Percentiles rank a stretch among this genome's conserved stretches.
These are phyloP conservation scores for Nomada ferruginata DNA, from an alignment of 2,888 invertebrate species.

Conservation along the genomic window DNA sequence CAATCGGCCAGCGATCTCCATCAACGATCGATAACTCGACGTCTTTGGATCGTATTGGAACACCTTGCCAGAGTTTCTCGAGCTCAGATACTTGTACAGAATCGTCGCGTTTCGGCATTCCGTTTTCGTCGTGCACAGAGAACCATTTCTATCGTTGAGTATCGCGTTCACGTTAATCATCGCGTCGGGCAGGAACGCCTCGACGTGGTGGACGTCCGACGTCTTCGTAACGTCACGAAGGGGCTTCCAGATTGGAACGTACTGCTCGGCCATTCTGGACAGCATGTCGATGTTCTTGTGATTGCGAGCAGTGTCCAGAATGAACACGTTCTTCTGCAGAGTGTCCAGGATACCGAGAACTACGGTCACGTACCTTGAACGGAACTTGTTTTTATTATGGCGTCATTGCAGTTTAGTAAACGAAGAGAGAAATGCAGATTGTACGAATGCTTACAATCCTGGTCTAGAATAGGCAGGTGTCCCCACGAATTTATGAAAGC, in stretches of 20 bases:
- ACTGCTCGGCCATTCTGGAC: constrained; percentile 72
- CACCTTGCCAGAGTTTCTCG: constrained; percentile 73
- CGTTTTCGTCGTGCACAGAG: constrained; percentile 62
- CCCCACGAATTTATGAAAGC: constrained; percentile 73
- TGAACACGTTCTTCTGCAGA: constrained; percentile 69
- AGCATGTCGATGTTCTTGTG: constrained; percentile 70
- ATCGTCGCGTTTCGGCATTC: constrained; percentile 68
- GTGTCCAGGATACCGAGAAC: constrained; percentile 71
- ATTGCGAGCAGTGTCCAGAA: constrained; percentile 72
- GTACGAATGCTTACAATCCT: constrained; percentile 68
- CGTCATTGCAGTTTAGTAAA: not conserved
- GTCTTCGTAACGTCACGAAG: constrained; percentile 71
- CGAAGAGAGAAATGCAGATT: not conserved
- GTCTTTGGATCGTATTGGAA: constrained; percentile 74
- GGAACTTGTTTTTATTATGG: not conserved
- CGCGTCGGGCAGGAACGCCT: constrained; percentile 74
- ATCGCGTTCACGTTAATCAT: constrained; percentile 79
- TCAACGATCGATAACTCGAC: constrained; percentile 70
- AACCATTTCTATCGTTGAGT: constrained; percentile 59
- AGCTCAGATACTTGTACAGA: constrained; percentile 71
- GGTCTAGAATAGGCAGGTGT: constrained; percentile 71
- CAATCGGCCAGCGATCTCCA: constrained; percentile 73
- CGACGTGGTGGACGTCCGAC: constrained; percentile 60
- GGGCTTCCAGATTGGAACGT: constrained; percentile 78
- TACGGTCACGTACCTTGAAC: constrained; percentile 70